Conservation (phyloP, 2,888 invertebrate species). For the Lasioglossum vierecki region DNA sequence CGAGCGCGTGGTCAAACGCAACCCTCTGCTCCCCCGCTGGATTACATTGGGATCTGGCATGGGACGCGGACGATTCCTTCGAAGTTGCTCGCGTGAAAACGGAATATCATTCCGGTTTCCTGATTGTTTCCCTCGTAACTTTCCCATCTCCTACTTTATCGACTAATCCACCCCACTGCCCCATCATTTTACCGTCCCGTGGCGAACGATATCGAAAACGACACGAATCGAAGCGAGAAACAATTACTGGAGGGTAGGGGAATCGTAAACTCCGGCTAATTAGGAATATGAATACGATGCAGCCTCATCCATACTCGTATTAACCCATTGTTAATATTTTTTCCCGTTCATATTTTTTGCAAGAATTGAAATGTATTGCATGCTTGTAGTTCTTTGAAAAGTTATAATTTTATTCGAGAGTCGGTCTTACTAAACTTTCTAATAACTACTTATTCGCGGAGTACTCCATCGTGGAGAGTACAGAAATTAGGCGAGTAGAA, state of each 20-base stretch:
- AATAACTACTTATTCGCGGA: background rate
- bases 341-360: too few relatives aligned
- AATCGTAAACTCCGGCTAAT: background rate
- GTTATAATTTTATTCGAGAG: too few relatives aligned
- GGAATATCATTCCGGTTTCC: conserved; percentile 24
- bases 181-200: background rate
- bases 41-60: conserved; percentile 49
- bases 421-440: too few relatives aligned
- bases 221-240: background rate
- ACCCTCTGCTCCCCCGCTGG: conserved; percentile 16
- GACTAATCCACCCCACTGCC: conserved; percentile 1
- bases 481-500: background rate
- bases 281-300: background rate
- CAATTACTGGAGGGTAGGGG: background rate
- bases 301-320: too few relatives aligned
- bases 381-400: too few relatives aligned
- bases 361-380: background rate
- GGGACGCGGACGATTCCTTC: conserved; percentile 43
- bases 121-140: conserved; percentile 42
- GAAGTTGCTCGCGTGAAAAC: conserved; percentile 34
- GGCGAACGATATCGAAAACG: background rate
- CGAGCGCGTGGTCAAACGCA: conserved; percentile 59
- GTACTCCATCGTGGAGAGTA: background rate
- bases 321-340: too few relatives aligned
- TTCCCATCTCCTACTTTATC: conserved; percentile 3